Evolutionary conservation across 2,797 vertebrate species (phyloP).

Genomic region (Mallotus villosus): DNA sequence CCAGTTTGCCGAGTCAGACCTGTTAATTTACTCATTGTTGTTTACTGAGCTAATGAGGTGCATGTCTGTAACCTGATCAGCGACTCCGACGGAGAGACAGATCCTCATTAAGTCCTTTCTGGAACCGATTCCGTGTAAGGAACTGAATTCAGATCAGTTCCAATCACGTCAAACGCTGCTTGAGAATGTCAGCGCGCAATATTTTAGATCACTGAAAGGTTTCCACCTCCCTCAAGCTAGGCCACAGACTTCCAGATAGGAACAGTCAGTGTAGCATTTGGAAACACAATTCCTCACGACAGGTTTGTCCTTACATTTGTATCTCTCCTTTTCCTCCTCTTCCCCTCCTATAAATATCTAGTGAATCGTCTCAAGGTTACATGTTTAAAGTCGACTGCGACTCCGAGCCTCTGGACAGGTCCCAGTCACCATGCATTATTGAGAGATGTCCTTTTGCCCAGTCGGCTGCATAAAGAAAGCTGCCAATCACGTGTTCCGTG

Average conservation of each 20-base stretch:
- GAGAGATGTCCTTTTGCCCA: background rate
- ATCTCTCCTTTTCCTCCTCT: background rate
- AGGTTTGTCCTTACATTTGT: background rate
- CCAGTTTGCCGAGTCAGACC: slow-evolving; percentile 26
- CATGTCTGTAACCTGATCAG: background rate
- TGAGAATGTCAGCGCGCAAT: slow-evolving; percentile 25
- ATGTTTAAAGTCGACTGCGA: background rate
- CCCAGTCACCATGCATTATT: slow-evolving; percentile 4
- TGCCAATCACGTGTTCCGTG: background rate
- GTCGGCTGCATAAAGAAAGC: background rate
- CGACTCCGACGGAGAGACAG: background rate
- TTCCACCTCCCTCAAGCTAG: slow-evolving; percentile 18
- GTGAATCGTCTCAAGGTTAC: background rate
- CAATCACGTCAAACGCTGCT: slow-evolving; percentile 24
- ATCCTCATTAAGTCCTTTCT: slow-evolving; percentile 7
- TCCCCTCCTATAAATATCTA: background rate
- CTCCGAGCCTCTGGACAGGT: background rate
- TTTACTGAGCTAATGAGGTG: background rate
- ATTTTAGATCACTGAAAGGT: slow-evolving; percentile 23
- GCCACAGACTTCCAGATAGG: background rate
- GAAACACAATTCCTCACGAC: background rate
- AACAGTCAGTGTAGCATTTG: background rate
- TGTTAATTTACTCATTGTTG: slow-evolving; percentile 19
- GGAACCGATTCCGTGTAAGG: background rate
- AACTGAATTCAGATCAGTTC: slow-evolving; percentile 13